phyloP scores from a whole-genome alignment of 2,113 vertebrate genomes.

The Malurus elegans region DNA sequence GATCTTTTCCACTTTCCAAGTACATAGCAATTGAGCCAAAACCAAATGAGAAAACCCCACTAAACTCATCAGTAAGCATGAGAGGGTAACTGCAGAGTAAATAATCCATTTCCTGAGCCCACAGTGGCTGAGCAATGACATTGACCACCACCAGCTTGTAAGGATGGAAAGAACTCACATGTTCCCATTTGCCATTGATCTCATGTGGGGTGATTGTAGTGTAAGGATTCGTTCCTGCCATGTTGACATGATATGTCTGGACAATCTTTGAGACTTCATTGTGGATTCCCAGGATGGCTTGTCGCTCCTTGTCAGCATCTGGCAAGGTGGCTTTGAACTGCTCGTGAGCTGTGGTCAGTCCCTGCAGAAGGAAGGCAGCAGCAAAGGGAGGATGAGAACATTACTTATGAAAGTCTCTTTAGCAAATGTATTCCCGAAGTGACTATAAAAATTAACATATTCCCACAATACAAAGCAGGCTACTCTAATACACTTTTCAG shows the following conservation, averaged over 20 bases:
- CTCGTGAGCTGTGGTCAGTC: constrained; percentile 93
- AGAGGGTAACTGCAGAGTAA: not conserved
- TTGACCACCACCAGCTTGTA: not conserved
- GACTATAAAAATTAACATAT: not conserved
- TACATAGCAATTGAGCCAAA: not conserved
- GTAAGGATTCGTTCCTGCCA: constrained; percentile 94
- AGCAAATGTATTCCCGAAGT: not conserved
- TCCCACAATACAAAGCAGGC: not conserved
- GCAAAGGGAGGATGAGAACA: not conserved
- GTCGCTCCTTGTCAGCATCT: constrained; percentile 94
- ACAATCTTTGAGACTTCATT: constrained; percentile 97
- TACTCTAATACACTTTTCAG: not conserved
- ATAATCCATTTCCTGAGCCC: not conserved
- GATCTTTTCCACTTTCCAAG: not conserved
- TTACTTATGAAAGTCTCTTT: not conserved
- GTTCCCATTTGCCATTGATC: constrained; percentile 97
- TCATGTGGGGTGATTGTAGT: constrained; percentile 94
- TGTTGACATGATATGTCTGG: constrained; percentile 97
- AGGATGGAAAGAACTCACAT: constrained; percentile 75
- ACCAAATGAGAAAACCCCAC: not conserved
- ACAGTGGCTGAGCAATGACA: not conserved
- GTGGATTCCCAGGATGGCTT: constrained; percentile 96
- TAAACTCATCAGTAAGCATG: not conserved
- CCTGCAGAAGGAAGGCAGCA: constrained; percentile 71
- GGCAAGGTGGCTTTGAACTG: constrained; percentile 98